Conservation (phyloP, 1,140 invertebrate species). For the Anoplolepis gracilipes region DNA sequence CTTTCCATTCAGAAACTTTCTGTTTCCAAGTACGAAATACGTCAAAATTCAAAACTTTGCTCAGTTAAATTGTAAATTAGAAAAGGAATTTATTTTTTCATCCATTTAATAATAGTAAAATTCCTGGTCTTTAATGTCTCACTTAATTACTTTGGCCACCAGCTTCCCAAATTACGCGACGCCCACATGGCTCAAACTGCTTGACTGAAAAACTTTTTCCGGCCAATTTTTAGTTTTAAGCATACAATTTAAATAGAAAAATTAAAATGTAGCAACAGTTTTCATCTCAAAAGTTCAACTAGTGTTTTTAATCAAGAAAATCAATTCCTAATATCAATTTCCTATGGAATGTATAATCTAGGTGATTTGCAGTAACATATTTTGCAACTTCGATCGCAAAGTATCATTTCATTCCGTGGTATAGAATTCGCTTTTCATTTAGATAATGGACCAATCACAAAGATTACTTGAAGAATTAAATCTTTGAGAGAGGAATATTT, state of each 20-base stretch:
- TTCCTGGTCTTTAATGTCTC: background rate
- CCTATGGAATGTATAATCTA: background rate
- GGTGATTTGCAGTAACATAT: background rate
- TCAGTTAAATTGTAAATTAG: background rate
- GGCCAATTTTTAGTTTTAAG: background rate
- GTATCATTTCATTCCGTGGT: background rate
- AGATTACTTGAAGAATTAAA: background rate
- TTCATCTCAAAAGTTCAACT: background rate
- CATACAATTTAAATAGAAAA: background rate
- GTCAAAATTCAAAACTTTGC: background rate
- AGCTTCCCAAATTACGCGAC: background rate
- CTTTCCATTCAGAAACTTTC: too few species aligned
- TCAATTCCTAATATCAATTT: constrained; percentile 16
- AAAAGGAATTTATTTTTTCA: background rate
- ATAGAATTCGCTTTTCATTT: constrained; percentile 33
- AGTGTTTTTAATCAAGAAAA: background rate
- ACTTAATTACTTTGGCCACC: background rate
- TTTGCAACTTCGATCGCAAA: background rate
- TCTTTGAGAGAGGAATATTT: background rate
- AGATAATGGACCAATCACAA: constrained; percentile 23
- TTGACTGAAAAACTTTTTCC: background rate
- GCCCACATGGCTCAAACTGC: background rate
- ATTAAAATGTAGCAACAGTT: background rate
- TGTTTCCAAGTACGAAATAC: background rate
- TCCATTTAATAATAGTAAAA: background rate